phyloP scores from a whole-genome alignment of 2,797 vertebrate species.

The Pogoniulus pusillus region DNA sequence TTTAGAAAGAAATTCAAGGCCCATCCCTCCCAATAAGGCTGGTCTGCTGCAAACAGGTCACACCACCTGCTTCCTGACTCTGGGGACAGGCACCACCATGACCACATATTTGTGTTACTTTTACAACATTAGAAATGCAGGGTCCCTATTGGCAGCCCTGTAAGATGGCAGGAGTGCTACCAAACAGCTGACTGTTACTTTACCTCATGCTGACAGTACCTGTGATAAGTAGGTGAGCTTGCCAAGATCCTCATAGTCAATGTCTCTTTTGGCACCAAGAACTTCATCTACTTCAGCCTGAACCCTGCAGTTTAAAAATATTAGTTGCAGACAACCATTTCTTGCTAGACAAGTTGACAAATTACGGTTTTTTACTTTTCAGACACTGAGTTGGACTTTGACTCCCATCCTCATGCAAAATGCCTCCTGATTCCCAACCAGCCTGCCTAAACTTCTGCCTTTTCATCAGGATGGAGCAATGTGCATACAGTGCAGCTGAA shows the following conservation, averaged over 20 bases:
- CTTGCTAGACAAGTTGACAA: not conserved
- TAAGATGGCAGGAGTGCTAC: not conserved
- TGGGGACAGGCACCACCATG: not conserved
- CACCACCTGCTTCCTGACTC: not conserved
- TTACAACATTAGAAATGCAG: not conserved
- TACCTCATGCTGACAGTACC: constrained; percentile 69
- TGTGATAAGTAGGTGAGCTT: constrained; percentile 87
- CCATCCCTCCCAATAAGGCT: not conserved
- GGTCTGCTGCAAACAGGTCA: not conserved
- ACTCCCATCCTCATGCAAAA: not conserved
- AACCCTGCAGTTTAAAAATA: constrained; percentile 71
- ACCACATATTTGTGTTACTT: not conserved
- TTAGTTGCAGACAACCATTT: not conserved
- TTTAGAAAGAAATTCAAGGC: not conserved
- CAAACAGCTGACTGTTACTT: not conserved
- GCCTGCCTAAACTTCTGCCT: not conserved
- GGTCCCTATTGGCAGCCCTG: not conserved
- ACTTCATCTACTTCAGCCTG: constrained; percentile 89
- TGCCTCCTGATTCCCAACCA: not conserved
- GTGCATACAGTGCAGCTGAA: not conserved
- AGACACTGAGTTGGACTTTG: not conserved
- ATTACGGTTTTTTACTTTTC: not conserved
- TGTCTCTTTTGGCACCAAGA: constrained; percentile 85
- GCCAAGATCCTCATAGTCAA: constrained; percentile 87
- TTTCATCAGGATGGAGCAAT: not conserved